Percentiles rank a stretch among this genome's conserved stretches.
Evolutionary conservation across 1,140 invertebrate species (phyloP).

Genomic region (Monomorium pharaonis): DNA sequence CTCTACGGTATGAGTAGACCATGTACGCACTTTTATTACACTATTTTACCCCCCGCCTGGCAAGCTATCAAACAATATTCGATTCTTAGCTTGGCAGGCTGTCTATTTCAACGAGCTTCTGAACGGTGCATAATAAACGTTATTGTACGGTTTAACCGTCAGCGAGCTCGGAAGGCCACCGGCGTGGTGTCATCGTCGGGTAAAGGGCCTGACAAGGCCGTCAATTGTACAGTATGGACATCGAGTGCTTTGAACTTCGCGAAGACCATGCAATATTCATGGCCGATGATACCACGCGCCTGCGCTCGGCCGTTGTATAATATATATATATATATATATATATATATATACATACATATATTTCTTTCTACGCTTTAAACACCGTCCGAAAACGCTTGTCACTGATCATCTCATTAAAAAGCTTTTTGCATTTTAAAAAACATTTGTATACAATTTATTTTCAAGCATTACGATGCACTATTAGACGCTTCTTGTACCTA

Average conservation of each 20-base stretch:
- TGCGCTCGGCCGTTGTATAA: slow-evolving; percentile 37
- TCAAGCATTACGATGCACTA: slow-evolving; percentile 46
- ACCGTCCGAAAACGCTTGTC: slow-evolving; percentile 51
- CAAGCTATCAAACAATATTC: slow-evolving; percentile 57
- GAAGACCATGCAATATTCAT: slow-evolving; percentile 28
- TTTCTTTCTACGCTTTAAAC: slow-evolving; percentile 41
- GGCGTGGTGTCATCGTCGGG: slow-evolving; percentile 37
- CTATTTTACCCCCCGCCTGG: slow-evolving; percentile 50
- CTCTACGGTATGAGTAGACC: slow-evolving; percentile 87
- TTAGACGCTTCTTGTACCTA: slow-evolving; percentile 42
- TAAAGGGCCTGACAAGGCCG: background rate
- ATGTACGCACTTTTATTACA: slow-evolving; percentile 55
- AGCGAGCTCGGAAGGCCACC: slow-evolving; percentile 43
- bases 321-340: slow-evolving; percentile 21
- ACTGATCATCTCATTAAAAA: slow-evolving; percentile 34
- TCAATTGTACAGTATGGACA: background rate
- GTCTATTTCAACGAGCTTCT: slow-evolving; percentile 61
- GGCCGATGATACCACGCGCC: slow-evolving; percentile 43
- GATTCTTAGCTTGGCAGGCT: slow-evolving; percentile 58
- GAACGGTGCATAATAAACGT: slow-evolving; percentile 39
- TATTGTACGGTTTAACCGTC: slow-evolving; percentile 47
- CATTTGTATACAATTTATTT: slow-evolving; percentile 32
- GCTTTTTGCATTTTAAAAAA: slow-evolving; percentile 40
- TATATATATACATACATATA: background rate
- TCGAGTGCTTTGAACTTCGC: slow-evolving; percentile 25